Percentiles rank a stretch among this genome's conserved stretches.
Conservation (phyloP, 2,888 invertebrate species). For the Diloba caeruleocephala region DNA sequence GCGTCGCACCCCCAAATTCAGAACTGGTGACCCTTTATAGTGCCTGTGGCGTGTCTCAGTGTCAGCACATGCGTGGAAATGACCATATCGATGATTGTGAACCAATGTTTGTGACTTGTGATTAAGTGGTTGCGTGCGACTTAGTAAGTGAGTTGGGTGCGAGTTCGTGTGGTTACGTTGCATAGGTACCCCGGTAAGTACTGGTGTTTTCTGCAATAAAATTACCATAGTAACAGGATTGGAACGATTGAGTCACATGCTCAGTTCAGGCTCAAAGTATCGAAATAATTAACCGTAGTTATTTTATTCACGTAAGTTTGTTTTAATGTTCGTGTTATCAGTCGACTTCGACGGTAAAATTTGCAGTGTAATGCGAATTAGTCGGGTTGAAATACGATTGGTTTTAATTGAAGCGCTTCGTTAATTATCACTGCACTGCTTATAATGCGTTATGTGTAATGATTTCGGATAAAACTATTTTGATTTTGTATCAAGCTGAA, state of each 20-base stretch:
- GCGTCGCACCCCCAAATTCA: slow-evolving; percentile 57
- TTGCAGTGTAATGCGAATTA: slow-evolving; percentile 4
- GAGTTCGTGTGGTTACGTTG: slow-evolving; percentile 68
- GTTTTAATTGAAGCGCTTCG: slow-evolving; percentile 22
- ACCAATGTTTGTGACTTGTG: slow-evolving; percentile 78
- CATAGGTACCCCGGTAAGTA: slow-evolving; percentile 76
- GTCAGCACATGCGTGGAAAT: slow-evolving; percentile 76
- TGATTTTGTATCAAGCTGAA: slow-evolving; percentile 10
- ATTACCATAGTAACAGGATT: slow-evolving; percentile 67
- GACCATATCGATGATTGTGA: slow-evolving; percentile 67
- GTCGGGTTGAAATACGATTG: slow-evolving; percentile 12
- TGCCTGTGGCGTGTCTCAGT: slow-evolving; percentile 81
- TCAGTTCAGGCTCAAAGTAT: slow-evolving; percentile 11
- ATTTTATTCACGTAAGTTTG: slow-evolving; percentile 24
- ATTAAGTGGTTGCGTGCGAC: slow-evolving; percentile 65
- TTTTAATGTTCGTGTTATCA: slow-evolving; percentile 11
- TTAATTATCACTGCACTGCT: slow-evolving; percentile 19
- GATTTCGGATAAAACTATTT: slow-evolving; percentile 19
- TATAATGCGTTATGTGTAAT: slow-evolving; percentile 26
- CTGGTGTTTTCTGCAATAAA: slow-evolving; percentile 66
- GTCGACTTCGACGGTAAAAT: slow-evolving; percentile 4
- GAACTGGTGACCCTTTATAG: slow-evolving; percentile 72
- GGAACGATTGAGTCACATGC: slow-evolving; percentile 35
- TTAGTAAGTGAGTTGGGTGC: slow-evolving; percentile 68
- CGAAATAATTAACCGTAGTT: slow-evolving; percentile 26